Conservation (phyloP, 2,113 vertebrate species). For the Perognathus longimembris region DNA sequence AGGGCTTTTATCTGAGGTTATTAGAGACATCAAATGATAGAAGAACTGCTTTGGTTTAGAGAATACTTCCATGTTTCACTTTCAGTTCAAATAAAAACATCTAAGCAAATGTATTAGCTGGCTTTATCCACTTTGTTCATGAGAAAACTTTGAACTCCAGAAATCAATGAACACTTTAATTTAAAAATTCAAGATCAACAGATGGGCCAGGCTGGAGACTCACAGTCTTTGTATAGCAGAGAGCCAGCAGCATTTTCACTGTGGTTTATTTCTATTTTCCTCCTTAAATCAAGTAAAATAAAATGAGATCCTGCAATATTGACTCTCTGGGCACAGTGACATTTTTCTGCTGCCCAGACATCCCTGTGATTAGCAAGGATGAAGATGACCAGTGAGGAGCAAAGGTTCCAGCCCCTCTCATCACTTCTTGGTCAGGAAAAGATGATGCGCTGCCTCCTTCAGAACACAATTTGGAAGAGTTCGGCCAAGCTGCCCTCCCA, state of each 20-base stretch:
- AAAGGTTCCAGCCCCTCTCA: neutral
- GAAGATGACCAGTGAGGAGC: neutral
- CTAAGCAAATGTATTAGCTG: neutral
- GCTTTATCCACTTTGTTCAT: neutral
- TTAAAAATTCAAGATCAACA: neutral
- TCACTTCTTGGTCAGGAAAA: neutral
- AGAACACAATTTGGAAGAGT: neutral
- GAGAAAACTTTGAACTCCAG: neutral
- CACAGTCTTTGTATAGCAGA: neutral
- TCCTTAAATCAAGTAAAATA: slow-evolving; percentile 28
- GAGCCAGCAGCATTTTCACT: neutral
- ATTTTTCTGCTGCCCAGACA: neutral
- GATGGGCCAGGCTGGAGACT: neutral
- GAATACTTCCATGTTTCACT: neutral
- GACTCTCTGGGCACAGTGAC: slow-evolving; percentile 19
- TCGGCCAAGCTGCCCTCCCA: neutral
- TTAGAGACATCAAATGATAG: neutral
- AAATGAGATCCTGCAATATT: slow-evolving; percentile 41
- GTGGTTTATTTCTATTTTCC: neutral
- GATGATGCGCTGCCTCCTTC: neutral
- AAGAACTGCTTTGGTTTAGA: neutral
- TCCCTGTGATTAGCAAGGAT: slow-evolving; percentile 8
- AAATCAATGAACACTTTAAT: slow-evolving; percentile 17
- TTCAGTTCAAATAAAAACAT: neutral
- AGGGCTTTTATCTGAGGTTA: neutral